Conservation (phyloP, 2,797 vertebrate species). For the Sardinella longiceps region DNA sequence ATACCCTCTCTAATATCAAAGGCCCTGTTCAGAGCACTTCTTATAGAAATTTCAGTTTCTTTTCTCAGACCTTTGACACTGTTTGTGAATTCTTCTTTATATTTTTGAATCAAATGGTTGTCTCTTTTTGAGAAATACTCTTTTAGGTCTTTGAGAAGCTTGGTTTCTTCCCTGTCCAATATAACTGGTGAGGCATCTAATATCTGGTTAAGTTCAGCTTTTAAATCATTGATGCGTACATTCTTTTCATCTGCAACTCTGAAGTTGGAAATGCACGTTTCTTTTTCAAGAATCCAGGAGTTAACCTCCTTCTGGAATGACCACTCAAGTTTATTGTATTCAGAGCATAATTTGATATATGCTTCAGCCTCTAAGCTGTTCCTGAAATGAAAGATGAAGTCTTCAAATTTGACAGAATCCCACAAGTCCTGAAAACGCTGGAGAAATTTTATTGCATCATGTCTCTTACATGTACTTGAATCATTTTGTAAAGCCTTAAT, state of each 20-base stretch:
- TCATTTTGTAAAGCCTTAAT: too few relatives aligned
- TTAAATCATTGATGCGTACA: background rate
- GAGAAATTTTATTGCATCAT: too few relatives aligned
- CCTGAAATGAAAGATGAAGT: too few relatives aligned
- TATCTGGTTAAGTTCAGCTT: background rate
- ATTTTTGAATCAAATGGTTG: too few relatives aligned
- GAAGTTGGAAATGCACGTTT: background rate
- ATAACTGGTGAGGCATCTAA: background rate
- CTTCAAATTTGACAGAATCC: too few relatives aligned
- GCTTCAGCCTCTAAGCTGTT: too few relatives aligned
- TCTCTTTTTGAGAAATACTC: background rate
- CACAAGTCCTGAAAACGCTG: too few relatives aligned
- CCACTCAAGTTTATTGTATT: too few relatives aligned
- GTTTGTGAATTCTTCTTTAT: background rate
- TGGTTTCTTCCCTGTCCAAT: background rate
- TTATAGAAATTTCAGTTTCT: background rate
- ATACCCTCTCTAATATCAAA: background rate
- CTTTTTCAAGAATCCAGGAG: too few relatives aligned
- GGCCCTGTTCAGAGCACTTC: background rate
- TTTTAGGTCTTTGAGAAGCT: background rate
- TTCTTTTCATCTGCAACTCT: background rate
- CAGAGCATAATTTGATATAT: too few relatives aligned
- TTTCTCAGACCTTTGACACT: background rate
- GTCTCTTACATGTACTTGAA: too few relatives aligned
- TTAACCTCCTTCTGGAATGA: too few relatives aligned